A percentile compares a stretch with the other conserved stretches of the same genome.
phyloP scores from a whole-genome alignment of 1,140 invertebrate species.

The Luehdorfia chinensis region DNA sequence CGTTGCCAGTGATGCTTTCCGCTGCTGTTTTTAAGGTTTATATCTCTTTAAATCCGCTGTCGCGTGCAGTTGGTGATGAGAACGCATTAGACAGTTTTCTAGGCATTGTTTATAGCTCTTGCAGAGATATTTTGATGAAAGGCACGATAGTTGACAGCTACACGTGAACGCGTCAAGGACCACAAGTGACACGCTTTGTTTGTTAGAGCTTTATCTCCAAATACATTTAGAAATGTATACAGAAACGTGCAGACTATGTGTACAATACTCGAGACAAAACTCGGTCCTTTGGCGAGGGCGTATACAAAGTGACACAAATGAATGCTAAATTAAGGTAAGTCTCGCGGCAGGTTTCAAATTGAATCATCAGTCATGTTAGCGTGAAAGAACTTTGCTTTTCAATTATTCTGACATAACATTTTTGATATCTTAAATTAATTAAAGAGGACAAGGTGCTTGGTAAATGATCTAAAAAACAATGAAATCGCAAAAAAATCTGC shows the following conservation, averaged over 20 bases:
- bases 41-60: background rate
- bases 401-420: too few species aligned
- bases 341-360: too few species aligned
- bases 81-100: conserved; percentile 38
- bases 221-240: conserved; percentile 13
- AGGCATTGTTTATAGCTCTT: conserved; percentile 36
- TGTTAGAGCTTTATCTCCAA: conserved; percentile 21
- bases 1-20: too few species aligned
- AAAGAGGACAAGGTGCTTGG: too few species aligned
- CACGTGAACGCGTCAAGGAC: conserved; percentile 22
- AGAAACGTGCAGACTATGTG: background rate
- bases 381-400: too few species aligned
- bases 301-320: conserved; percentile 8
- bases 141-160: conserved; percentile 22
- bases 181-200: conserved; percentile 26
- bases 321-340: conserved; percentile 16
- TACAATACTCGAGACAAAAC: conserved; percentile 3
- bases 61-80: conserved; percentile 16
- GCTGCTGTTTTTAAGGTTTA: conserved; percentile 3
- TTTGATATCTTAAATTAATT: too few species aligned
- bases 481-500: too few species aligned
- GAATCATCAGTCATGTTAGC: too few species aligned
- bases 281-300: background rate
- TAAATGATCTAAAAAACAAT: too few species aligned
- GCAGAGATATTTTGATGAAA: conserved; percentile 38